Evolutionary conservation across 1,140 invertebrate species (phyloP).

Genomic region (Mizuhopecten yessoensis): DNA sequence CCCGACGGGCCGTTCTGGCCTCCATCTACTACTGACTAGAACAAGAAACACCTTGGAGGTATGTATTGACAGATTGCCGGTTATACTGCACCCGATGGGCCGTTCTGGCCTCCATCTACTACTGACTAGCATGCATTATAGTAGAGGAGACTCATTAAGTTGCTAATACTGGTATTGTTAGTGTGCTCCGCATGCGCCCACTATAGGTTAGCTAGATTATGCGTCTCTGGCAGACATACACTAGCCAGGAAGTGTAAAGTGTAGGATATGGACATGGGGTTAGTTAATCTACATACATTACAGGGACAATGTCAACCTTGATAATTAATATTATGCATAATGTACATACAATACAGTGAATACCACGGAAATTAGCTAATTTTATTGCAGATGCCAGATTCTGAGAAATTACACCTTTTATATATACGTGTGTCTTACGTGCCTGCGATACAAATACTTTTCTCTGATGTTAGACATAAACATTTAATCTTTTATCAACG

Average conservation of each 20-base stretch:
- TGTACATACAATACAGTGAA: background rate
- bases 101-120: background rate
- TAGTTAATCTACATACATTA: background rate
- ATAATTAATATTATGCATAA: background rate
- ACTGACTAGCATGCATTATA: background rate
- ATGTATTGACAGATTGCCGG: too few relatives aligned
- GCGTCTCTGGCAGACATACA: background rate
- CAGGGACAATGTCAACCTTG: background rate
- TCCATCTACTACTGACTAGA: too few relatives aligned
- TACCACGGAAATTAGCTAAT: background rate
- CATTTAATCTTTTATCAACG: too few relatives aligned
- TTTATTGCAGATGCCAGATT: background rate
- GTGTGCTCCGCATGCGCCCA: background rate
- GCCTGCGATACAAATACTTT: too few relatives aligned
- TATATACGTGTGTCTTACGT: too few relatives aligned
- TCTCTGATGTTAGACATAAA: too few relatives aligned
- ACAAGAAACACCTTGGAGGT: too few relatives aligned
- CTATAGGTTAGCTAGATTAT: too few relatives aligned
- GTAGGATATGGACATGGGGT: background rate
- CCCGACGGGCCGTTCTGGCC: too few relatives aligned
- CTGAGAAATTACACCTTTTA: background rate
- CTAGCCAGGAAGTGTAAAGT: background rate
- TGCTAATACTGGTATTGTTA: background rate
- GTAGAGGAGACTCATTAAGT: background rate
- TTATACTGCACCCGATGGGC: too few relatives aligned